A percentile compares a stretch with the other conserved stretches of the same genome.
These are phyloP conservation scores for Montipora sp. DNA, from an alignment of 64 coral and sea anemone genomes.

Conservation along the genomic window DNA sequence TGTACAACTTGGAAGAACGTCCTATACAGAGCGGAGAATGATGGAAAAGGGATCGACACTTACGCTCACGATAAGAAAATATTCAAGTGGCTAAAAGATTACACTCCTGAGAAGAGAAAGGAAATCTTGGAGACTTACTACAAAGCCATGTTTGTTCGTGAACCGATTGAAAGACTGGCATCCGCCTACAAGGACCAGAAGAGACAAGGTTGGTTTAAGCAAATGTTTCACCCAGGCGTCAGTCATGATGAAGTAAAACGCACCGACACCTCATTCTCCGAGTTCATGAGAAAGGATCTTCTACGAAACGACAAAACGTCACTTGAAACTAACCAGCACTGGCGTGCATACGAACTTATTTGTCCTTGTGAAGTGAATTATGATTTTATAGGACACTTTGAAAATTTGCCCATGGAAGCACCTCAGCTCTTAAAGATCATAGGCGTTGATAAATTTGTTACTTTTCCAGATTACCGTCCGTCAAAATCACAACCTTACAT, in stretches of 20 bases:
- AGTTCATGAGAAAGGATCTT: conserved; percentile 8
- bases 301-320: background rate
- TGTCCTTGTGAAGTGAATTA: conserved; percentile 37
- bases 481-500: background rate
- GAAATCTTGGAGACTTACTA: conserved; percentile 16
- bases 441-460: background rate
- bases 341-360: conserved; percentile 36
- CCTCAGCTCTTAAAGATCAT: conserved; percentile 7
- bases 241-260: background rate
- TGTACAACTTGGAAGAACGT: conserved; percentile 15
- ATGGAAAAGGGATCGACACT: background rate
- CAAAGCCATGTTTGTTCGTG: conserved; percentile 48
- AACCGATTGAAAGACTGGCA: conserved; percentile 32
- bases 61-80: background rate
- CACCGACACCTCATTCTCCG: background rate
- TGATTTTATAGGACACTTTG: conserved; percentile 50
- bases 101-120: background rate
- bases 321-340: background rate
- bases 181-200: conserved; percentile 7
- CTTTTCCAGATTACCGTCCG: background rate
- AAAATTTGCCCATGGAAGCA: conserved; percentile 11
- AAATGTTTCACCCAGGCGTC: background rate
- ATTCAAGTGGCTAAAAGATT: conserved; percentile 8
- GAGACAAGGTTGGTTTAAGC: background rate
- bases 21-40: conserved; percentile 14